Conservation (phyloP, 2,888 invertebrate genomes). For the Ophion ellenae region DNA sequence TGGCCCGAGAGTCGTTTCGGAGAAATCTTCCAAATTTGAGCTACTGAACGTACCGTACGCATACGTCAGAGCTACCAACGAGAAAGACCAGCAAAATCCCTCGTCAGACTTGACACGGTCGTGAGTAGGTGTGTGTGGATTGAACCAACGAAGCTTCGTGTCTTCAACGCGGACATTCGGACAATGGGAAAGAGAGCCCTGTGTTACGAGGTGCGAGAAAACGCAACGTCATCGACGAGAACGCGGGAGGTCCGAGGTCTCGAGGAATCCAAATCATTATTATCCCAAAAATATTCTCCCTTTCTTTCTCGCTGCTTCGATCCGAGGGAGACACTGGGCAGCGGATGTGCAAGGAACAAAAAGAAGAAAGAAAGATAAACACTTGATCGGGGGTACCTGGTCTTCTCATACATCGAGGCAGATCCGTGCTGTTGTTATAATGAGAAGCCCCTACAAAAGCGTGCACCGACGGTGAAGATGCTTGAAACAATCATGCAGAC, state of each 20-base stretch:
- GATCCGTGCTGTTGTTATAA: slow-evolving; percentile 53
- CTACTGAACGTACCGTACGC: slow-evolving; percentile 64
- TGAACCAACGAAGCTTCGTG: slow-evolving; percentile 75
- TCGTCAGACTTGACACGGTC: slow-evolving; percentile 60
- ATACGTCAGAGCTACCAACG: slow-evolving; percentile 37
- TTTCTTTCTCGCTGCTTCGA: slow-evolving; percentile 33
- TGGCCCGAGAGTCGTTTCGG: slow-evolving; percentile 43
- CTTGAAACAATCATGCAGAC: slow-evolving; percentile 32
- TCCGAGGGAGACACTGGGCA: slow-evolving; percentile 22
- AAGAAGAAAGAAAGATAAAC: slow-evolving; percentile 49
- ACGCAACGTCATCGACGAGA: slow-evolving; percentile 76
- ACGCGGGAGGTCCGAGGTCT: slow-evolving; percentile 79
- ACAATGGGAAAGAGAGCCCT: slow-evolving; percentile 75
- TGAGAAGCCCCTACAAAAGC: slow-evolving; percentile 41
- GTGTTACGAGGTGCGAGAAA: slow-evolving; percentile 69
- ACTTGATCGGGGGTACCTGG: slow-evolving; percentile 52
- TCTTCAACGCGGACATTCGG: slow-evolving; percentile 70
- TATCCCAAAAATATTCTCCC: slow-evolving; percentile 63
- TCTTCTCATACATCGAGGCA: slow-evolving; percentile 51
- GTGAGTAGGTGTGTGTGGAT: slow-evolving; percentile 35
- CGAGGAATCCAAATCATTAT: slow-evolving; percentile 76
- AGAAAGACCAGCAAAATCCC: slow-evolving; percentile 56
- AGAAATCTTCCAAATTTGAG: slow-evolving; percentile 65
- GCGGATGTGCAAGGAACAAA: slow-evolving; percentile 47
- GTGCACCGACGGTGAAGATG: slow-evolving; percentile 35